Conservation (phyloP, 2,797 vertebrate genomes). For the Eleutherodactylus coqui region DNA sequence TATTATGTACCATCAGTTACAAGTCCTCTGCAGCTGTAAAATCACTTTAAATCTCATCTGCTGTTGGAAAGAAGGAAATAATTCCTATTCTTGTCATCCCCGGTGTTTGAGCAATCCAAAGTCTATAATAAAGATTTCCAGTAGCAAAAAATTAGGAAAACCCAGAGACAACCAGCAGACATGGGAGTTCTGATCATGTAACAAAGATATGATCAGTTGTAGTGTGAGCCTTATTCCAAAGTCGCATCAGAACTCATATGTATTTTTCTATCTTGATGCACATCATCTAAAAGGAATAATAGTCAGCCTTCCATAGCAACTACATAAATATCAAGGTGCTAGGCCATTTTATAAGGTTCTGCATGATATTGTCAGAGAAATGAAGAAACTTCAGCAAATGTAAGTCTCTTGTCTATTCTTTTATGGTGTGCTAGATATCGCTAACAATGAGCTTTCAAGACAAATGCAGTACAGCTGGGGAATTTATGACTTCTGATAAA, state of each 20-base stretch:
- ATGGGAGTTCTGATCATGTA: background rate
- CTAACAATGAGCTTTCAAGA: conserved; percentile 70
- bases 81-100: background rate
- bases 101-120: background rate
- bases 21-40: background rate
- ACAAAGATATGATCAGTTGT: background rate
- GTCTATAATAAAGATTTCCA: conserved; percentile 6
- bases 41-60: background rate
- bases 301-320: conserved; percentile 38
- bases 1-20: background rate
- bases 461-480: conserved; percentile 65
- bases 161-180: background rate
- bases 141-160: background rate
- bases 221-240: background rate
- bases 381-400: conserved; percentile 51
- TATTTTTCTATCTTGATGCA: background rate
- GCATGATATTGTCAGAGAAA: conserved; percentile 66
- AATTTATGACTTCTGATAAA: conserved; percentile 73
- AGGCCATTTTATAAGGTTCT: conserved; percentile 69
- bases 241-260: background rate
- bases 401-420: conserved; percentile 66
- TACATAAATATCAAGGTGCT: conserved; percentile 59
- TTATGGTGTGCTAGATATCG: conserved; percentile 69
- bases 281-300: conserved; percentile 24
- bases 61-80: background rate